Evolutionary conservation across 2,113 vertebrate species (phyloP), one percentile per base, ranked within the genome.

Genomic region (Cairina moschata): DNA sequence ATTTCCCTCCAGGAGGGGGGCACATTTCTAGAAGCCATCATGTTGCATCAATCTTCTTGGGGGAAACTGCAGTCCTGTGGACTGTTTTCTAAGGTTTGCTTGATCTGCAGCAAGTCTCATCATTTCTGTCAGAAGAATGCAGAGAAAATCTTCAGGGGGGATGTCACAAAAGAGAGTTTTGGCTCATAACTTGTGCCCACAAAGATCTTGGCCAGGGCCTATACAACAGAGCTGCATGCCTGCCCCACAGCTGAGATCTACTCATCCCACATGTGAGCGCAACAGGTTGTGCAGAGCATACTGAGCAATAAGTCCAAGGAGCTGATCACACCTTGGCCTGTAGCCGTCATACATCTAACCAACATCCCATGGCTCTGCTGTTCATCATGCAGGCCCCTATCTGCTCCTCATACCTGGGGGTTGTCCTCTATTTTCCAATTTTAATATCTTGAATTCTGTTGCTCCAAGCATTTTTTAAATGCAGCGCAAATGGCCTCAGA

Each of bases 351-450:
- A 3, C 34, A 36, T 69, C 73, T 83, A 77, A 81, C 42, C 79
- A 85, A 18, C 9, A 50, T 22, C 14, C 9, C 11, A 9, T 32
- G 59, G 34, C 29, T 72, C 65, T 89, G 44, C 29, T 77, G 5
- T 60, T 63, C 40, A 38, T 48, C 72, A 55, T 31, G 26, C 7
- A 38, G n/a, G 11, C 50, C 31, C 10, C 38, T 63, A 11, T 11
- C 58, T 60, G 31, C 50, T 77, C 26, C 55, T 76, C 0, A 0
- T 40, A 13, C 13, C 22, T 62, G 31, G 32, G 16, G 7, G 1
- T 25, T 76, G 9, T 55, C 15, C 50, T 90, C 26, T 66, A 1
- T 73, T 73, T 76, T 73, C 18, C 20, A 29, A 83, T 93, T 88
- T 78, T 83, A 13, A 38, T 67, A n/a, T 46, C 60, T 71, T 1